Evolutionary conservation across 53 echinoderm and acorn worm genomes (phyloP).

Genomic region (Temnopleurus reevesii): DNA sequence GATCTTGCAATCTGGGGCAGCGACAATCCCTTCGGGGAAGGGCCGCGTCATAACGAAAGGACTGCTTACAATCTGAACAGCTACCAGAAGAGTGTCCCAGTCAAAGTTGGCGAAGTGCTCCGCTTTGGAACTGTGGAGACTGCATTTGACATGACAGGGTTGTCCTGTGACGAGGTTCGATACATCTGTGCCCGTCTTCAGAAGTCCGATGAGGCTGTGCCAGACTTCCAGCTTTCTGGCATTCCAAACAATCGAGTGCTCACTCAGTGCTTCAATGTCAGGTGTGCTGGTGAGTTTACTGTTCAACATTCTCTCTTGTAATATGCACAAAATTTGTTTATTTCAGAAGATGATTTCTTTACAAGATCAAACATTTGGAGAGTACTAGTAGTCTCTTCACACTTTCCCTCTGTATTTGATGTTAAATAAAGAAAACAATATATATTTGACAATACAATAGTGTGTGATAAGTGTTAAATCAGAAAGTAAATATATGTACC

Average conservation of each 20-base stretch:
- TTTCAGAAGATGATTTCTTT: no score
- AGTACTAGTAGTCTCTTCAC: no score
- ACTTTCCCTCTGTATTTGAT: no score
- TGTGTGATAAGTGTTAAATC: no score
- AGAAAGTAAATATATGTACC: no score
- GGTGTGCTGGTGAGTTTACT: slow-evolving; percentile 80
- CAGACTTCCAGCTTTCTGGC: slow-evolving; percentile 78
- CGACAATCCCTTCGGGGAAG: slow-evolving; percentile 68
- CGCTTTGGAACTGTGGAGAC: slow-evolving; percentile 80
- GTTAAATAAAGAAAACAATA: no score
- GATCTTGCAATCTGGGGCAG: slow-evolving; percentile 85
- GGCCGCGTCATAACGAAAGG: slow-evolving; percentile 68
- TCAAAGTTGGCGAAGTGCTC: slow-evolving; percentile 38
- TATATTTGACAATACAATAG: no score
- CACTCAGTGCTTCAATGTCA: slow-evolving; percentile 80
- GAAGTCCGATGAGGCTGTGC: slow-evolving; percentile 59
- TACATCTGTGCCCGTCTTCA: slow-evolving; percentile 80
- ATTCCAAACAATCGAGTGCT: slow-evolving; percentile 72
- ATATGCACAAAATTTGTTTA: no score
- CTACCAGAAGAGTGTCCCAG: slow-evolving; percentile 58
- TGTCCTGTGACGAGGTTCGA: slow-evolving; percentile 69
- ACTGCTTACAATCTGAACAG: slow-evolving; percentile 60
- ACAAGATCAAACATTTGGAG: no score
- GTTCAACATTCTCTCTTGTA: no score
- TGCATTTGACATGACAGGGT: slow-evolving; percentile 81